A percentile compares a stretch with the other conserved stretches of the same genome.
phyloP scores from a whole-genome alignment of 2,888 invertebrate genomes.

The Dicyrtoma fusca region DNA sequence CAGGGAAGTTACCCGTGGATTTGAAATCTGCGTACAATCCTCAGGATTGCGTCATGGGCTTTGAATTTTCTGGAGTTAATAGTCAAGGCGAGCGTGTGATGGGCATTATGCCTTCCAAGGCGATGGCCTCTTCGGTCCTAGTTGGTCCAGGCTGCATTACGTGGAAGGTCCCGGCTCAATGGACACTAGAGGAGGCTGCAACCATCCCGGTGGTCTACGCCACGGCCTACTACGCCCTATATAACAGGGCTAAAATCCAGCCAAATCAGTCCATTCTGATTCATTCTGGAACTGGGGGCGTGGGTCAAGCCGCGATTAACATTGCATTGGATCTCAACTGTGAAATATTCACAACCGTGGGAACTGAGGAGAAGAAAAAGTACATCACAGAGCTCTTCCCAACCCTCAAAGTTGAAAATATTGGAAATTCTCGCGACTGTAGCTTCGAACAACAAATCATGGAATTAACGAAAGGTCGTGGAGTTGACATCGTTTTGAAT shows the following conservation, averaged over 20 bases:
- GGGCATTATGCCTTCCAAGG: slow-evolving; percentile 71
- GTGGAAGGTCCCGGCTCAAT: slow-evolving; percentile 69
- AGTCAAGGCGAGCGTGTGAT: slow-evolving; percentile 61
- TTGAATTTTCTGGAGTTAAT: slow-evolving; percentile 65
- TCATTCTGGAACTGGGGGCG: slow-evolving; percentile 71
- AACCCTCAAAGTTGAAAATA: slow-evolving; percentile 66
- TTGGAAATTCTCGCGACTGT: too few relatives aligned
- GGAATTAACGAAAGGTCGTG: slow-evolving; percentile 77
- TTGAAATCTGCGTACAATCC: slow-evolving; percentile 64
- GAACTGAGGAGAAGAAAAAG: slow-evolving; percentile 78
- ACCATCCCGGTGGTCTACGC: too few relatives aligned
- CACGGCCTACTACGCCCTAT: slow-evolving; percentile 68
- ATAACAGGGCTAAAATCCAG: slow-evolving; percentile 64
- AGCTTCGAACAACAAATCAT: too few relatives aligned
- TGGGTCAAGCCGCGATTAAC: slow-evolving; percentile 78
- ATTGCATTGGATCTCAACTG: slow-evolving; percentile 69
- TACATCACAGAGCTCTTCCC: slow-evolving; percentile 88
- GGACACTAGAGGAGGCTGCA: slow-evolving; percentile 69
- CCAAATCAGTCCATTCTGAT: slow-evolving; percentile 62
- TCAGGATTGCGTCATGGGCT: too few relatives aligned
- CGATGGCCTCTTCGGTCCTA: slow-evolving; percentile 64
- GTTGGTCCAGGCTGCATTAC: slow-evolving; percentile 61
- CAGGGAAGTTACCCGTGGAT: slow-evolving; percentile 84
- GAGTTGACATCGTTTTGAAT: slow-evolving; percentile 89
- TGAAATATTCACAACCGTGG: slow-evolving; percentile 73